Evolutionary conservation across 2,113 vertebrate species (phyloP), one percentile per base, ranked within the genome.

Genomic region (Miniopterus natalensis): DNA sequence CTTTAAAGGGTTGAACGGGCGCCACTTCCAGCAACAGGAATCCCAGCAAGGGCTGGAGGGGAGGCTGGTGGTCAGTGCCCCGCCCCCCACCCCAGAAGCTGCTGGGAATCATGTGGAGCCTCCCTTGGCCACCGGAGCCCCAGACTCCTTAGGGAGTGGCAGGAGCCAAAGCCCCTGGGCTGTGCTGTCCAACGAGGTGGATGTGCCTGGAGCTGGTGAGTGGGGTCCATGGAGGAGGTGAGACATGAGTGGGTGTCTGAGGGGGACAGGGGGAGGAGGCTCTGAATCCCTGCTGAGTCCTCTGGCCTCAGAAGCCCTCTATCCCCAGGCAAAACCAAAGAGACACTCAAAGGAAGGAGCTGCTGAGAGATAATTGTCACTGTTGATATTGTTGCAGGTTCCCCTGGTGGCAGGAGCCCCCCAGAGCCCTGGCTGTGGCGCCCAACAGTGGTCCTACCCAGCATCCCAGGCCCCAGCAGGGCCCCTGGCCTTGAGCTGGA

Each of bases 11-110:
- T 59, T 99, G 75, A 99, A 99, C 0, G 98, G 98, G 29, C 98
- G 98, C 40, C 90, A 98, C 94, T 98, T 99, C 96, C 98, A 98
- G 65, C 95, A 97, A 8, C 98, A 96, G 77, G 80, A 0, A 29
- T 49, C 71, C 0, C 85, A 70, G 25, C 84, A 11, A 1, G 40
- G 27, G 3, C 55, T 0, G 23, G 6, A 25, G 0, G 9, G 4
- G 2, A 0, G 36, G 51, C 86, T 89, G 0, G n/a, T 21, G 0
- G 4, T 11, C 8, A 51, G 96, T 0, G 0, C 47, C 90, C 59
- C 53, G 84, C 47, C 96, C 0, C 49, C 61, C 14, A 92, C 88
- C 77, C 81, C 17, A 53, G 96, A 94, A 31, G 93, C 29, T 18
- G 53, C 92, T 10, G 96, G 83, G 0, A 97, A 88, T 95, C 97